phyloP scores from a whole-genome alignment of 2,113 vertebrate genomes.

The Xyliphius kryptos region DNA sequence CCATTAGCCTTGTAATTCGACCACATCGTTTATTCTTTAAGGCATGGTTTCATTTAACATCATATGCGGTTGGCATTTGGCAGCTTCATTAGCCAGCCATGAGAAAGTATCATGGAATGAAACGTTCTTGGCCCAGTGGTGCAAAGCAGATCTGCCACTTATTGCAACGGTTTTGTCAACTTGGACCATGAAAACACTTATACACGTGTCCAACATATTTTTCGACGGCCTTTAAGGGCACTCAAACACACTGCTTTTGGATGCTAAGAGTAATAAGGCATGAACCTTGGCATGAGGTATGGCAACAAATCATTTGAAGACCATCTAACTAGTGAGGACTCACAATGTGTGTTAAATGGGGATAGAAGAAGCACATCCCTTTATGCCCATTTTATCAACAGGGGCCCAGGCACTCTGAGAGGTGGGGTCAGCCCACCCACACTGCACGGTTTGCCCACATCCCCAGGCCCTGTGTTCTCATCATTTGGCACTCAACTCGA shows the following conservation, averaged over 20 bases:
- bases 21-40: conserved; percentile 20
- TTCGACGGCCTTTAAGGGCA: neutral
- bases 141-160: too few relatives aligned
- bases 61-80: conserved; percentile 16
- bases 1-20: conserved; percentile 35
- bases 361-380: conserved; percentile 38
- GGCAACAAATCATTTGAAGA: conserved; percentile 32
- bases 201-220: too few relatives aligned
- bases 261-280: conserved; percentile 35
- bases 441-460: conserved; percentile 31
- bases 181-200: too few relatives aligned
- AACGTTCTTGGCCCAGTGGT: neutral
- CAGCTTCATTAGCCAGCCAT: conserved; percentile 13
- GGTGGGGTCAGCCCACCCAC: conserved; percentile 44
- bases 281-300: conserved; percentile 32
- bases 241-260: conserved; percentile 26
- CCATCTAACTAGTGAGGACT: conserved; percentile 20
- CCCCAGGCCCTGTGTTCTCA: conserved; percentile 39
- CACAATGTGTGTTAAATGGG: conserved; percentile 39
- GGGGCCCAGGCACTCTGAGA: conserved; percentile 36
- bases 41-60: too few relatives aligned
- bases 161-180: too few relatives aligned
- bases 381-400: conserved; percentile 44
- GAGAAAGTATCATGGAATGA: conserved; percentile 25
- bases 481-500: conserved; percentile 44